Base-by-base conservation (phyloP, 2,888 invertebrate genomes). In the Kuschelorhynchus macadamiae region DNA sequence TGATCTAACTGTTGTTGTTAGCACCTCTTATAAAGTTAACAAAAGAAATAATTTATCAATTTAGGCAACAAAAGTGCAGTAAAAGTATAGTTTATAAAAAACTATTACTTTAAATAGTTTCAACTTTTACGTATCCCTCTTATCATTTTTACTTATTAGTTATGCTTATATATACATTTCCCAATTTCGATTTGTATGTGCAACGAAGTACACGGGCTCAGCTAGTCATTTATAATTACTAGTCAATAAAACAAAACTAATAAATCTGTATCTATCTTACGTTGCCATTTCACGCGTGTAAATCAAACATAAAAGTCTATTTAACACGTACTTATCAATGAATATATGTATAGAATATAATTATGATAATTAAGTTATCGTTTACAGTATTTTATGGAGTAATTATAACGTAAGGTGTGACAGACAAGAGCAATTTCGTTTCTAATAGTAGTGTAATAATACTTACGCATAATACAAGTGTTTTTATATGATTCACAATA, bases 261-360 rank as follows among this genome's bases (percentile, higher is more conserved):
- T 41, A 42, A 42, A 42, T 55, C 41, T 9, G 7, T 36, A 41
- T 41, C 41, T 53, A 41, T 46, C 44, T 56, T 33, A 9, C 18
- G 25, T 12, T 46, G 46, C 16, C 44, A 56, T 56, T 46, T 44
- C 56, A 46, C 30, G 41, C 44, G 42, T 56, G 32, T 44, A 53
- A 25, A 21, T 16, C 41, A 30, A 39, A 60, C 52, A 61, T 61
- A 61, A 39, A 52, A 61, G 50, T 61, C 42, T 52, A 49, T 30
- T 60, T 52, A 42, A 41, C 61, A 52, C 52, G 52, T 61, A 61
- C 61, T 61, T 61, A 61, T 61, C 61, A 44, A 52, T 61, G 52
- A 50, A 41, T 60, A 60, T 52, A 50, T 50, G 50, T 50, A 41
- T 30, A 42, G 52, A 44, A 61, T 52, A 32, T 52, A 61, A 61